A percentile compares a stretch with the other conserved stretches of the same genome.
Conservation (phyloP, 1,140 invertebrate species). For the Trichonephila inaurata region DNA sequence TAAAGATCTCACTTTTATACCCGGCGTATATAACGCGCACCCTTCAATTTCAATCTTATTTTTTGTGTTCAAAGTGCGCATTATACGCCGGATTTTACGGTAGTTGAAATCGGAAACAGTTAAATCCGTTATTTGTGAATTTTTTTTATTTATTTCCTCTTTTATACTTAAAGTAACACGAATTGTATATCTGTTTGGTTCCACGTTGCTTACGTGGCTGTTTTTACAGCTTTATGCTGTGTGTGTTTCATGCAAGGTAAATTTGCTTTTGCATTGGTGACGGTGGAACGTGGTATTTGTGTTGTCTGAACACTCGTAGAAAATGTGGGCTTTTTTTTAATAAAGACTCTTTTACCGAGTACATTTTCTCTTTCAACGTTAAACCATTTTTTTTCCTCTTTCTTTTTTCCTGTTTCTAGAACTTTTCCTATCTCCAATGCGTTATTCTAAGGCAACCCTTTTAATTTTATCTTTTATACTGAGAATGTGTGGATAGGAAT, state of each 20-base stretch:
- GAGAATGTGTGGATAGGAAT: too few species aligned
- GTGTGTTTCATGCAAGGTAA: neutral
- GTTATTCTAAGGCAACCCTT: neutral
- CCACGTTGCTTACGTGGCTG: neutral
- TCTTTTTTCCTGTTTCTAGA: neutral
- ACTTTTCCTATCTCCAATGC: neutral
- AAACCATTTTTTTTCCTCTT: neutral
- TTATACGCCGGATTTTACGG: too few species aligned
- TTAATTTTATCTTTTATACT: too few species aligned
- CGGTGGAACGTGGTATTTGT: neutral
- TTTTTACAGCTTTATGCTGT: slow-evolving; percentile 21
- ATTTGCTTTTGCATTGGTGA: slow-evolving; percentile 13
- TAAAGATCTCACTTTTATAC: too few species aligned
- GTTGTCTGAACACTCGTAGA: neutral
- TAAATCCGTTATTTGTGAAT: neutral
- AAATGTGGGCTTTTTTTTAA: neutral
- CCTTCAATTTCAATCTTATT: too few species aligned
- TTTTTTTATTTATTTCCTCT: neutral
- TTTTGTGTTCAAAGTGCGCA: too few species aligned
- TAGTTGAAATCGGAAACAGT: neutral
- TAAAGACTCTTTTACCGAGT: neutral
- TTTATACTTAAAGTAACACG: neutral
- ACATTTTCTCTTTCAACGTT: neutral
- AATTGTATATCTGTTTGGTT: neutral
- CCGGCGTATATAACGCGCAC: too few species aligned